phyloP scores from a whole-genome alignment of 1,140 invertebrate species.

The Wasmannia auropunctata region DNA sequence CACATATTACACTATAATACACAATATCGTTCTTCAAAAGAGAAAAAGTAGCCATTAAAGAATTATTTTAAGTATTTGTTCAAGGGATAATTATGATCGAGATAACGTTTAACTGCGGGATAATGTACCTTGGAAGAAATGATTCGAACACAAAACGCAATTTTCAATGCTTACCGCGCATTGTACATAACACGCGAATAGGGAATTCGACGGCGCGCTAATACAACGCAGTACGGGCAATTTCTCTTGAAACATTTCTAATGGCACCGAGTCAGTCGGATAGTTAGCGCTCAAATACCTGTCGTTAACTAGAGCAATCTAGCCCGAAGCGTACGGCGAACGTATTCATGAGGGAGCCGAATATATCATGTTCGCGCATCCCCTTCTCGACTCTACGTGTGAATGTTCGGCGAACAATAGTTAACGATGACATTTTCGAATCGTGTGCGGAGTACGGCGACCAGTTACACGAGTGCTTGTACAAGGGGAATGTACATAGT shows the following conservation, averaged over 20 bases:
- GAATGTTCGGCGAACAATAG: conserved; percentile 64
- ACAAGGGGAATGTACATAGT: conserved; percentile 59
- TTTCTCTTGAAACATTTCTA: conserved; percentile 70
- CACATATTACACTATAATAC: not conserved
- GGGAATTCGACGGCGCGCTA: conserved; percentile 48
- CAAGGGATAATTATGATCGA: not conserved
- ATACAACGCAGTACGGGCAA: conserved; percentile 57
- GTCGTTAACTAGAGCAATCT: conserved; percentile 74
- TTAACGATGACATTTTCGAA: conserved; percentile 55
- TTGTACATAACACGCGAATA: conserved; percentile 39
- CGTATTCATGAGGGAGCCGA: conserved; percentile 67
- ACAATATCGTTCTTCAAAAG: not conserved
- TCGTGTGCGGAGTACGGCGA: conserved; percentile 35
- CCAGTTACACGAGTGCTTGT: conserved; percentile 51
- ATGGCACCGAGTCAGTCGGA: conserved; percentile 63
- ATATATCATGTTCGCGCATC: conserved; percentile 61
- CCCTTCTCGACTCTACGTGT: conserved; percentile 45
- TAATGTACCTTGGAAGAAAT: not conserved
- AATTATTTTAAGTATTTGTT: not conserved
- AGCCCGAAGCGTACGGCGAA: conserved; percentile 60
- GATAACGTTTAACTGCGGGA: not conserved
- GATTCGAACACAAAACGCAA: conserved; percentile 27
- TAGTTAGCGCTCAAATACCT: conserved; percentile 69
- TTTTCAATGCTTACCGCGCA: conserved; percentile 20
- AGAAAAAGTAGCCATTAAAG: not conserved